Conservation (phyloP, 2,888 invertebrate genomes). For the Agrochola litura region DNA sequence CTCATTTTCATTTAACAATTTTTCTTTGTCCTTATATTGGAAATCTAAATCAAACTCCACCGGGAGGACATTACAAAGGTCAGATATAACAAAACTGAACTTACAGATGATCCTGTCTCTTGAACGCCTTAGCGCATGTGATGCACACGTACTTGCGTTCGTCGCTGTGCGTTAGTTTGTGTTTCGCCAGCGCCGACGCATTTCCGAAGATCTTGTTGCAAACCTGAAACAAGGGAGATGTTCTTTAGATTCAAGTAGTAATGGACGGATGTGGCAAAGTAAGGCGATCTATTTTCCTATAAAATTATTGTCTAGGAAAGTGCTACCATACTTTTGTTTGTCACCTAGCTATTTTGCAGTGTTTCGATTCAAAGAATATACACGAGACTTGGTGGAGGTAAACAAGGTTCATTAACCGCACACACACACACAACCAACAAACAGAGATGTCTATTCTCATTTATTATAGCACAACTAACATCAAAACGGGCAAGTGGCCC, state of each 20-base stretch:
- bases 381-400: too few species aligned
- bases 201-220: constrained; percentile 99
- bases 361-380: too few species aligned
- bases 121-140: constrained; percentile 99
- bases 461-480: constrained; percentile 59
- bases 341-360: too few species aligned
- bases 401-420: neutral
- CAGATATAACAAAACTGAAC: constrained; percentile 80
- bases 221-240: constrained; percentile 91
- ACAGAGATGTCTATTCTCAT: constrained; percentile 52
- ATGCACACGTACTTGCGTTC: constrained; percentile 98
- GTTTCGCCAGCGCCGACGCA: constrained; percentile 98
- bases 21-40: neutral
- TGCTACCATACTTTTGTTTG: too few species aligned
- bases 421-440: constrained; percentile 19
- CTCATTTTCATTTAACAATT: neutral
- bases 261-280: too few species aligned
- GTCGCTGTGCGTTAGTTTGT: constrained; percentile 99
- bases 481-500: constrained; percentile 52
- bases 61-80: neutral
- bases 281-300: too few species aligned
- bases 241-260: neutral
- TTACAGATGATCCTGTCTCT: constrained; percentile 99
- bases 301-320: too few species aligned
- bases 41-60: too few species aligned